Evolutionary conservation across 2,888 invertebrate species (phyloP), one percentile per base, ranked within the genome.

Genomic region (Meghimatium bilineatum): DNA sequence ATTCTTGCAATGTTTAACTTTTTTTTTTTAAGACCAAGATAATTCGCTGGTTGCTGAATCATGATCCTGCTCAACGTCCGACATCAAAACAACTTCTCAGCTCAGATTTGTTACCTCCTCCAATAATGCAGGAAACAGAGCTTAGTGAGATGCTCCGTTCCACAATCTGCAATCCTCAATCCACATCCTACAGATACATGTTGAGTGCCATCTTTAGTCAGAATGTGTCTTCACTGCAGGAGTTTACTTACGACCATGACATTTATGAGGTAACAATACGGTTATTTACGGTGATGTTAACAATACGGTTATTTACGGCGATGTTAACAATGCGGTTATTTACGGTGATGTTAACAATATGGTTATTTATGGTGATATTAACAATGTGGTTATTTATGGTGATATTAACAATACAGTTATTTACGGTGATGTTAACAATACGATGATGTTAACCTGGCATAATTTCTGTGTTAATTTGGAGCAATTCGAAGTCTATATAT

Each of bases 91-190:
- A 98, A 92, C 94, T 99, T 2, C 94, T 98, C 0, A 95, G 96
- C 56, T 97, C 97, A 0, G 96, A 96, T 85, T 95, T 96, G 88
- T 95, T 99, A 5, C 98, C 98, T 0, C 96, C 97, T 0, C 96
- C 97, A 0, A 95, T 91, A 88, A 95, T 98, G n/a, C 97, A 97
- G 90, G 97, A 98, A 88, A 96, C 96, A 0, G 96, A 97, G 86
- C 93, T 98, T 1, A 96, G 96, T 80, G 97, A 97, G 88, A 95
- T 93, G 8, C 80, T 98, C 26, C 95, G 96, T 0, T 96, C 97
- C 88, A 97, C 97, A 0, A 94, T 99, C 0, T 95, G 96, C 26
- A 97, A 97, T 92, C 96, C 97, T 0, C 96, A 96, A 92, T 96
- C 96, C 92, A 96, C 96, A 93, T 95, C 95, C 0, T 97, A 97